Conservation (phyloP, 2,888 invertebrate species). For the Eupeodes latifasciatus region DNA sequence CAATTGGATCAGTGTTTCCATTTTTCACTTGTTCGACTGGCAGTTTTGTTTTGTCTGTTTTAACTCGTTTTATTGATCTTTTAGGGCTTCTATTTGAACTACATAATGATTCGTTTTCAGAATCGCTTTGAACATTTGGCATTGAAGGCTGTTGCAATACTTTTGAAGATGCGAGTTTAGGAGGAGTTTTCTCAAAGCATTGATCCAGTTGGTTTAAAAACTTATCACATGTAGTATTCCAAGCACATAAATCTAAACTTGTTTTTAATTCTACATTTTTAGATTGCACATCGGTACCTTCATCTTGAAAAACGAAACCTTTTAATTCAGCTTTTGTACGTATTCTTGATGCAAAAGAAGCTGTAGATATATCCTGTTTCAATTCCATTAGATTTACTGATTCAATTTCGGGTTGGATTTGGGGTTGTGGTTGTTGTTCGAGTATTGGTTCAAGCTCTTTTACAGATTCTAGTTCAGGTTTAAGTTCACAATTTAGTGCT, state of each 20-base stretch:
- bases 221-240: conserved; percentile 90
- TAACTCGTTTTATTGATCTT: background rate
- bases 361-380: conserved; percentile 86
- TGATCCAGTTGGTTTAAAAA: conserved; percentile 89
- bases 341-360: conserved; percentile 88
- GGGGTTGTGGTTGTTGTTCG: background rate
- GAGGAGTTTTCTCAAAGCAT: background rate
- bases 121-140: conserved; percentile 3
- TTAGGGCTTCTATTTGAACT: conserved; percentile 12
- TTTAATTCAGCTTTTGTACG: conserved; percentile 95
- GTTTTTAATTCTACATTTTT: conserved; percentile 77
- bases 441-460: background rate
- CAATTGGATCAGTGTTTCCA: background rate
- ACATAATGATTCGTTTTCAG: background rate
- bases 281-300: conserved; percentile 44
- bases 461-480: background rate
- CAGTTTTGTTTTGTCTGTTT: background rate
- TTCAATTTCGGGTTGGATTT: background rate
- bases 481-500: background rate
- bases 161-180: background rate
- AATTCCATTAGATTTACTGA: background rate
- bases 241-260: conserved; percentile 81
- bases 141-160: background rate
- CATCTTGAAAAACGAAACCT: conserved; percentile 82
- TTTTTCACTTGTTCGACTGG: background rate